Evolutionary conservation across 2,113 vertebrate genomes (phyloP), one percentile per base, ranked within the genome.

Genomic region (Paedocypris sp.): DNA sequence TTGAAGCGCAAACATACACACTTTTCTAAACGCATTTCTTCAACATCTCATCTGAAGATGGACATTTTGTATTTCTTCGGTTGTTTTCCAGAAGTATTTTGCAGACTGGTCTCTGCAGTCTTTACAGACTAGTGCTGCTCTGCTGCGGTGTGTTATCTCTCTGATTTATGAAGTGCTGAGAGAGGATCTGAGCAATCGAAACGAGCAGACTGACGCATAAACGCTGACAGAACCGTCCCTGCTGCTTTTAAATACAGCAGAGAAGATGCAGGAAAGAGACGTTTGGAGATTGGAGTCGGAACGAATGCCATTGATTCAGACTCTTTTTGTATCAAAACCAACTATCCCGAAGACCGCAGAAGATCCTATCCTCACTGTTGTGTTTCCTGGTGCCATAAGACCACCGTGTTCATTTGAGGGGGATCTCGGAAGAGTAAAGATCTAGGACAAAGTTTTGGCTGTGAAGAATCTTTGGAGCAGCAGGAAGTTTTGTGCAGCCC

Each of bases 131-230:
- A n/a, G 16, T 0, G 33, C 33, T 23, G n/a, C 19, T 42, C 53
- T 57, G 39, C 4, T 4, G 1, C 26, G n/a, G n/a, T 13, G 38
- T 22, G 49, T 22, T 31, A 57, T 57, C 26, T 1, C 26, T 43
- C 39, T 57, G 53, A 57, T 57, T 32, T 57, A 57, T 43, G 16
- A 43, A 42, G 53, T 42, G 53, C 53, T 57, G 36, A 57, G 25
- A 57, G 16, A 22, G 16, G 26, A 57, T 43, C 43, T 26, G 25
- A 57, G 18, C 16, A 57, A 53, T 9, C 15, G 33, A 18, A 38
- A 53, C 25, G 18, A 52, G 31, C 19, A 35, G 49, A 32, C 19
- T 35, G 32, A 52, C 36, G 49, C 32, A 52, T 32, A 54, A 54
- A 26, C 26, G 51, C 51, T 56, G 35, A 58, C 39, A 45, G 39